phyloP scores from a whole-genome alignment of 2,888 invertebrate species.

The Morpho achilles region DNA sequence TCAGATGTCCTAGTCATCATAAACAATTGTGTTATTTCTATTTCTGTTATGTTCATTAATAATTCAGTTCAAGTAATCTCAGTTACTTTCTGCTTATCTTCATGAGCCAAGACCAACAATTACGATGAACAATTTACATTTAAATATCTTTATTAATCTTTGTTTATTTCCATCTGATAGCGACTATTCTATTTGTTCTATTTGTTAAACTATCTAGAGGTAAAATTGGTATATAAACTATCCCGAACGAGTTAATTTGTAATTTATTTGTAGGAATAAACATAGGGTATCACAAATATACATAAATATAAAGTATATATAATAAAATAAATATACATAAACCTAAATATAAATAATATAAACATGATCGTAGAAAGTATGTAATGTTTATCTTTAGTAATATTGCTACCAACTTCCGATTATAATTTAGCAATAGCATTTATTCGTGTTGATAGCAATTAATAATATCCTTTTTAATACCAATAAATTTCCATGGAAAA shows the following conservation, averaged over 20 bases:
- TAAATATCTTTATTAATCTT: constrained; percentile 8
- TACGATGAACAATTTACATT: constrained; percentile 21
- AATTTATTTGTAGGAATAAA: too few relatives aligned
- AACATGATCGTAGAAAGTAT: too few relatives aligned
- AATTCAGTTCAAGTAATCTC: constrained; percentile 21
- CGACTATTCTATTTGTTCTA: constrained; percentile 1
- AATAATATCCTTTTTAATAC: too few relatives aligned
- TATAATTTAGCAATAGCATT: too few relatives aligned
- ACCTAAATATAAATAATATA: too few relatives aligned
- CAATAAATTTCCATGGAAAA: too few relatives aligned
- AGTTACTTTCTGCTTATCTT: constrained; percentile 26
- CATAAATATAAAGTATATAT: neutral
- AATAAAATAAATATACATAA: neutral
- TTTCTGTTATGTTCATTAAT: constrained; percentile 19
- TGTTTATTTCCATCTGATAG: constrained; percentile 4
- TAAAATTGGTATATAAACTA: too few relatives aligned
- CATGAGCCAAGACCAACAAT: constrained; percentile 16
- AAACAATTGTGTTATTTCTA: constrained; percentile 7
- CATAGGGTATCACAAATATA: neutral
- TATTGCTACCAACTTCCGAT: too few relatives aligned
- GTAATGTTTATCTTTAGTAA: too few relatives aligned
- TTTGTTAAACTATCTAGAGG: neutral
- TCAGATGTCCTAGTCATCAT: constrained; percentile 16
- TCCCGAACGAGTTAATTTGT: too few relatives aligned
- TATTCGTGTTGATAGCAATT: too few relatives aligned